Conservation (phyloP, 1,140 invertebrate species). For the Dendrolimus kikuchii region DNA sequence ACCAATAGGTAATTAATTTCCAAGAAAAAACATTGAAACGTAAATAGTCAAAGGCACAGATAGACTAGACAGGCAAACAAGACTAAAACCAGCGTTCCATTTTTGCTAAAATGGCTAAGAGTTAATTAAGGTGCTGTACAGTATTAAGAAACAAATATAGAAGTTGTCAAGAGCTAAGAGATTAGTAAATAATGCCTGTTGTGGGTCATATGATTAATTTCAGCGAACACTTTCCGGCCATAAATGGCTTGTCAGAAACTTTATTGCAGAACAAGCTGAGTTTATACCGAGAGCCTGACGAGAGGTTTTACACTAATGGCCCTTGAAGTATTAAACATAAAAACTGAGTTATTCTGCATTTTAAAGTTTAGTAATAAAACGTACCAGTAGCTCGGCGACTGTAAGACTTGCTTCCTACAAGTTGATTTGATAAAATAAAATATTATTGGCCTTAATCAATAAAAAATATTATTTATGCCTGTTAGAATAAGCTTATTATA, state of each 20-base stretch:
- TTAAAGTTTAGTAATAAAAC: not conserved
- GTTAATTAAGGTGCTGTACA: no score
- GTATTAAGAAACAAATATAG: conserved; percentile 27
- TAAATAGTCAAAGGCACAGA: no score
- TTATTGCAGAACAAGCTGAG: conserved; percentile 43
- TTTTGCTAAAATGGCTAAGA: no score
- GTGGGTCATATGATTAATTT: conserved; percentile 37
- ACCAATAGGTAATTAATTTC: no score
- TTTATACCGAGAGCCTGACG: conserved; percentile 33
- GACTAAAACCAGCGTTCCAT: no score
- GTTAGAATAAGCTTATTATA: no score
- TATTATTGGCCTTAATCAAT: no score
- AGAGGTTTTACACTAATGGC: conserved; percentile 40
- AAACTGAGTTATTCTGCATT: conserved; percentile 24
- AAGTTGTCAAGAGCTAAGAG: conserved; percentile 24
- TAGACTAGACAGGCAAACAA: no score
- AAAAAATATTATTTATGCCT: no score
- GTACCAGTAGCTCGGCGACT: not conserved
- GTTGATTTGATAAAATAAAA: no score
- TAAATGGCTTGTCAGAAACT: conserved; percentile 42
- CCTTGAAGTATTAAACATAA: conserved; percentile 36
- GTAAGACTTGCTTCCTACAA: no score
- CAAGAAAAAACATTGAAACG: no score
- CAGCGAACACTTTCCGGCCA: conserved; percentile 33
- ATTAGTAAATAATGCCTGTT: conserved; percentile 23